Conservation (phyloP, 2,113 vertebrate genomes). For the Rhadina sibilatrix region DNA sequence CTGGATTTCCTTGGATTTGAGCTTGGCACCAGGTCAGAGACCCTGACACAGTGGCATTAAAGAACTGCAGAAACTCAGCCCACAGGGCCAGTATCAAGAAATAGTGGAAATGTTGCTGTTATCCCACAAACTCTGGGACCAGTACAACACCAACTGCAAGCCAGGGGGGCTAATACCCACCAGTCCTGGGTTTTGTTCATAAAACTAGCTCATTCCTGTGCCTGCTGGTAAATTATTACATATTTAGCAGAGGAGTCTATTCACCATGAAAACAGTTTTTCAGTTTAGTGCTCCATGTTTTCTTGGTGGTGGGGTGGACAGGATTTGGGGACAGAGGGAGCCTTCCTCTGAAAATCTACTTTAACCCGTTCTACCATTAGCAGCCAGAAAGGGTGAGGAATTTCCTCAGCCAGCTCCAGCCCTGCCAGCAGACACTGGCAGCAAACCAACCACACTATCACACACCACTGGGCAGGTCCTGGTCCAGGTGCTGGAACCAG, state of each 20-base stretch:
- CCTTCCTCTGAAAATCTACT: neutral
- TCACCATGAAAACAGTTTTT: neutral
- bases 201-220: neutral
- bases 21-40: neutral
- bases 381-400: neutral
- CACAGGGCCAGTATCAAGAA: neutral
- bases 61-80: neutral
- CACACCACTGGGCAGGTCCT: neutral
- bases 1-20: neutral
- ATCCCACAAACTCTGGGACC: neutral
- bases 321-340: neutral
- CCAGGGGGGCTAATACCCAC: neutral
- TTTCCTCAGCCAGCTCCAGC: neutral
- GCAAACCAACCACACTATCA: neutral
- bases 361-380: neutral
- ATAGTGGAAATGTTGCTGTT: neutral
- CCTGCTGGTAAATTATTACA: neutral
- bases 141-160: neutral
- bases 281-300: neutral
- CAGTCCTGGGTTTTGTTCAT: neutral
- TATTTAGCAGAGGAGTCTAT: neutral
- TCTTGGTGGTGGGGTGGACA: neutral
- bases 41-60: neutral
- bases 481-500: neutral
- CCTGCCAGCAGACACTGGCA: neutral